Evolutionary conservation across 2,797 vertebrate genomes (phyloP), one percentile per base, ranked within the genome.

Genomic region (Pangasius djambal): DNA sequence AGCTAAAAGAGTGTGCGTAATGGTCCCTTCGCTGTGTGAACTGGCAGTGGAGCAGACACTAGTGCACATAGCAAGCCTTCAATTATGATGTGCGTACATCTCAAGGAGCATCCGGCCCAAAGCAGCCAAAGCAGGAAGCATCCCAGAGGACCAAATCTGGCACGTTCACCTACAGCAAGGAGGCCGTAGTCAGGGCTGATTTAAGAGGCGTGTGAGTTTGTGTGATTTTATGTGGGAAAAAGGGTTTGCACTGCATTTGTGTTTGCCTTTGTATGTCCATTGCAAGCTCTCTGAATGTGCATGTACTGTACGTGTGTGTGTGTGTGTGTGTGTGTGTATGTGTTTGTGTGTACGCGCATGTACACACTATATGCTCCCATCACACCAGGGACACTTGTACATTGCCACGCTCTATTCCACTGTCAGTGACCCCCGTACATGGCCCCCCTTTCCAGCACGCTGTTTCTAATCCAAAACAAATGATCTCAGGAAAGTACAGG

Each of bases 381-480:
- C 93, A 94, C 93, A 83, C 92, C 89, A 93, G 95, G 95, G 95
- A 96, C 94, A 87, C 91, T 92, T 94, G 94, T 95, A 96, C 91
- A 92, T 97, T 95, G 96, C 95, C 94, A 95, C 95, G 94, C 89
- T 94, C 93, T 95, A 92, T 25, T 93, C 94, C 92, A 90, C 90
- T 65, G 87, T 83, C 89, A 90, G 90, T 92, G 91, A 92, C 91
- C 90, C 90, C 90, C 86, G 50, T 85, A 83, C 65, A 81, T 65
- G 69, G 40, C 88, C 89, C 92, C 83, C 78, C 8, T 90, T 93
- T 93, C 92, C 94, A 94, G 91, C 91, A 92, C 92, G 90, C 94
- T 94, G 90, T 94, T 96, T 97, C 97, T 97, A 97, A 97, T 97
- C 95, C 95, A 94, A 97, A 97, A 97, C 94, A 96, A 96, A 97